Base-by-base conservation (phyloP, 2,888 invertebrate genomes). In the Zonitis immaculata region DNA sequence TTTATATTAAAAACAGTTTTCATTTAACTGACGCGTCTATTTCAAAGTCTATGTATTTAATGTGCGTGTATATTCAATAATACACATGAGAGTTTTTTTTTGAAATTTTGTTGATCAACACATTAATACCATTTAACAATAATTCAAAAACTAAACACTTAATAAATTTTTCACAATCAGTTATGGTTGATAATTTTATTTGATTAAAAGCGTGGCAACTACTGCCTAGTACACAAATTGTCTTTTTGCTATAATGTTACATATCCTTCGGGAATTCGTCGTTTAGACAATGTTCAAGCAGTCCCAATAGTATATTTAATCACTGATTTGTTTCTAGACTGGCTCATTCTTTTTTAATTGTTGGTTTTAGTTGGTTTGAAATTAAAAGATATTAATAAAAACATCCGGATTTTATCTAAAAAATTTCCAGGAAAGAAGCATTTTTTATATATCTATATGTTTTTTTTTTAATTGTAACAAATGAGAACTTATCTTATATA, bases 151-250 rank as follows among this genome's bases (percentile, higher is more conserved):
- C 50, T 46, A 16, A 22, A 28, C 32, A 28, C 46, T 22, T 32
- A 5, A 46, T 30, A 28, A 30, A 49, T 49, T 47, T n/a, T 52
- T 44, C 52, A 39, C 46, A 28, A 30, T 49, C 51, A 35, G 48
- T 42, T 42, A 16, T 65, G 56, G 62, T 67, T 67, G 11, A 39
- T 39, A 39, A 39, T 39, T 39, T 20, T 39, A 39, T 39, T 39
- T 39, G 39, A 39, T 39, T 39, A 39, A n/a, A 5, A 39, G 39
- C 66, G 75, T 75, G 73, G 70, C 74, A 74, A 72, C 72, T 73
- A 67, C 67, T 70, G 74, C 70, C 74, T 74, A 73, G 74, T 63
- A 75, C 75, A 69, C 69, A 63, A 63, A 66, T 66, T 69, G 67
- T 68, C 63, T 66, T 65, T 61, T 61, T 39, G 67, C n/a, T 69